Conservation (phyloP, 2,888 invertebrate genomes). For the Lasioglossum zephyrum region DNA sequence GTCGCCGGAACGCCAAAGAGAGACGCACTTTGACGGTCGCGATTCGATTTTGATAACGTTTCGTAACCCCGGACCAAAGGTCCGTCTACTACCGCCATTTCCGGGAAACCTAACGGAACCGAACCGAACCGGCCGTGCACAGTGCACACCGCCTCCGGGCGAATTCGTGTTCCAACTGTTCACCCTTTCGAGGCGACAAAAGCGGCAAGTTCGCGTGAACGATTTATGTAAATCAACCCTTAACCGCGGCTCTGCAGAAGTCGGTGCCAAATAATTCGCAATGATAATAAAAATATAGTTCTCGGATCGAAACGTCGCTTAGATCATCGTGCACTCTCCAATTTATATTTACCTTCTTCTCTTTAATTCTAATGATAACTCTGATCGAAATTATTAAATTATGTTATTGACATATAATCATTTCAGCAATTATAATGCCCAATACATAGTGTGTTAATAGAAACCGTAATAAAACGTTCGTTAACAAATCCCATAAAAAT, state of each 20-base stretch:
- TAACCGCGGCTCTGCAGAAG: background rate
- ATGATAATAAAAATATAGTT: background rate
- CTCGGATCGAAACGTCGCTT: background rate
- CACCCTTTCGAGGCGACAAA: background rate
- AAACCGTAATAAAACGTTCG: background rate
- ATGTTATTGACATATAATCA: background rate
- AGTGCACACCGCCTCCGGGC: background rate
- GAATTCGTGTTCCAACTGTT: background rate
- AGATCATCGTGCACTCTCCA: too few relatives aligned
- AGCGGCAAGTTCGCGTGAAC: conserved; percentile 6
- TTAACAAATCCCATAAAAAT: background rate
- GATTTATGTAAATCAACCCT: conserved; percentile 8
- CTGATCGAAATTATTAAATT: background rate
- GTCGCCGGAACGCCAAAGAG: conserved; percentile 57
- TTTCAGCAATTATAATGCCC: background rate
- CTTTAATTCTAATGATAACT: background rate
- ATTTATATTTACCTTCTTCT: too few relatives aligned
- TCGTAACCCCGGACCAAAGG: conserved; percentile 40
- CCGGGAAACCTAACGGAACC: conserved; percentile 8
- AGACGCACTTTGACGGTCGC: conserved; percentile 52
- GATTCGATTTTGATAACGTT: conserved; percentile 60
- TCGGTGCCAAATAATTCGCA: too few relatives aligned
- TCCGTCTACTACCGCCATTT: conserved; percentile 27
- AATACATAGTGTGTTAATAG: background rate
- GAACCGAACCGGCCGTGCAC: conserved; percentile 17